Base-by-base conservation (phyloP, 2,888 invertebrate genomes). In the Cheilosia pagana region DNA sequence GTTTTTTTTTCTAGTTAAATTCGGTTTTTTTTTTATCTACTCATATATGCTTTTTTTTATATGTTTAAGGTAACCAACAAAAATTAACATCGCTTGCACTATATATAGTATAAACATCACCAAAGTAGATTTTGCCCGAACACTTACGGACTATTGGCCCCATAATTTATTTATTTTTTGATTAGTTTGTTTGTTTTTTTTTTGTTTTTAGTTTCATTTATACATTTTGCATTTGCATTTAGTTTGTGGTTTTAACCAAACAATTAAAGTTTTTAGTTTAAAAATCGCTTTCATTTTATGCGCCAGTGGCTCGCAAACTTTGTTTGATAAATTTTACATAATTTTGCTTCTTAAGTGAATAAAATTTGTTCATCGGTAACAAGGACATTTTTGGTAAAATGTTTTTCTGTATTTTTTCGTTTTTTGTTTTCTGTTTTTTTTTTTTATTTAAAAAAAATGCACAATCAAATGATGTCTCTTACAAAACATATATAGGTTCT, bases 61-160 rank as follows among this genome's bases (percentile, higher is more conserved):
- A 55, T 63, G 60, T 76, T 76, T 81, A 86, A 81, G 76, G 81
- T 81, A 86, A 86, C 86, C 86, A 86, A 86, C 86, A 86, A 86
- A 86, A 85, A 85, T 85, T 85, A 85, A 85, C 85, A 85, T 81
- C 81, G 85, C 85, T 85, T 85, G 85, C 85, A 85, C 85, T 85
- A 85, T 81, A 70, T 79, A 79, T 74, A 65, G 65, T 88, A 89
- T 89, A 88, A 88, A 88, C 88, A 89, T 89, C 88, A 89, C 90
- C 90, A 90, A 91, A 90, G 89, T 89, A 91, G 89, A 90, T 91
- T 92, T 92, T 89, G 90, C 90, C 90, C 92, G 91, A 92, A 92
- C 90, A 91, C 92, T 92, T 92, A 92, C 91, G 90, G 90, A 92
- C 91, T 90, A 90, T 89, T 90, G 92, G 91, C 92, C 91, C 92